Base-by-base conservation (phyloP, 2,113 vertebrate species). In the Antigone vipio region DNA sequence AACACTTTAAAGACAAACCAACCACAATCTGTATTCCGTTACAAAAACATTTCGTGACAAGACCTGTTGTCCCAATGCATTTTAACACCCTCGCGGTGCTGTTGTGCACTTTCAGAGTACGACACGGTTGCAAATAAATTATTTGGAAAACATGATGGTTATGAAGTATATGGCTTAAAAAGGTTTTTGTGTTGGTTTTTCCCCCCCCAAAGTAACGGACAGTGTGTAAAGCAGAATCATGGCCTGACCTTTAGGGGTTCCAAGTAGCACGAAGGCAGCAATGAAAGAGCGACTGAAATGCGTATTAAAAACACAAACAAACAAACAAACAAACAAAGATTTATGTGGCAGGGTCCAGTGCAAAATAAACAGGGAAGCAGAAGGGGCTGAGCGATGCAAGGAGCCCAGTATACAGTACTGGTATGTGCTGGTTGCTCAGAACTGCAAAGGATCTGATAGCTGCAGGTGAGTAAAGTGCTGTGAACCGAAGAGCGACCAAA, bases 141-240 rank as follows among this genome's bases (percentile, higher is more conserved):
- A 83, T 12, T 44, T 89, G 93, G 97, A 97, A 97, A 94, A 59
- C 59, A 27, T 11, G 58, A 89, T 5, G 58, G 45, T 52, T 52
- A 53, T 40, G 89, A 94, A 90, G 44, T 69, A 71, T 97, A 97
- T 98, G 98, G 98, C 98, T 98, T 98, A 16, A 69, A 78, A 82
- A 76, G 69, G 67, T 30, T 44, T 34, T 74, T 81, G 66, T 92
- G 96, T 89, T 34, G 60, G 52, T 47, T 21, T 75, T 77, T 77
- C 56, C n/a, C 27, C 29, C 17, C 59, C 71, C 79, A 2, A 44
- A 95, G 26, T 27, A 34, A 75, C 64, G 44, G 85, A 72, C 44
- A 64, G 81, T 1, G 21, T 18, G 47, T 2, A 6, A 32, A 78
- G 59, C 55, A 20, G 85, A 88, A 38, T 34, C 72, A 10, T 6